These are phyloP conservation scores for Acrocephalus arundinaceus DNA, from an alignment of 2,113 vertebrate genomes.

Conservation along the genomic window DNA sequence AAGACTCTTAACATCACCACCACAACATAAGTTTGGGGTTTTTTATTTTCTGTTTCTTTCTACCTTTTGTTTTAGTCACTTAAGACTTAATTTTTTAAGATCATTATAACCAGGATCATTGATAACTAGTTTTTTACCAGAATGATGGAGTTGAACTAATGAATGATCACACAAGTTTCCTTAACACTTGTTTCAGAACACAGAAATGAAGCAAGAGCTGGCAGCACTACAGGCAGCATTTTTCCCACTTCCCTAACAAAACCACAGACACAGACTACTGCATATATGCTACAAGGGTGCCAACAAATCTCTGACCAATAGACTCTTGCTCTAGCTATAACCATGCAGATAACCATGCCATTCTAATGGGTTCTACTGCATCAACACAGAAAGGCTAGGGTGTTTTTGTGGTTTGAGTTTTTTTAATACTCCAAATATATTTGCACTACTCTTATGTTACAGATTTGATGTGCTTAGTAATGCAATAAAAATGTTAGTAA, in stretches of 20 bases:
- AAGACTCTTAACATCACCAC: not conserved
- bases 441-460: not conserved
- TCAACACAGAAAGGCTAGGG: not conserved
- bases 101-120: not conserved
- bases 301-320: not conserved
- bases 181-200: not conserved
- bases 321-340: not conserved
- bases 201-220: not conserved
- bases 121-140: not conserved
- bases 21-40: not conserved
- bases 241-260: not conserved
- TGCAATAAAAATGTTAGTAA: not conserved
- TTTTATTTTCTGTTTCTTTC: not conserved
- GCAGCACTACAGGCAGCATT: conserved; percentile 9
- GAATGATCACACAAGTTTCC: not conserved
- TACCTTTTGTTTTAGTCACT: not conserved
- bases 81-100: not conserved
- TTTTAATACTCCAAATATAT: not conserved
- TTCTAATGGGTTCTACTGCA: not conserved
- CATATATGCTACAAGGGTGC: not conserved
- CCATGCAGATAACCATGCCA: not conserved
- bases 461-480: not conserved
- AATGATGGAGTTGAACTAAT: not conserved
- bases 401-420: not conserved
- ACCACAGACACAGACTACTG: not conserved